Evolutionary conservation across 2,888 invertebrate species (phyloP).

Genomic region (Diadegma fenestrale): DNA sequence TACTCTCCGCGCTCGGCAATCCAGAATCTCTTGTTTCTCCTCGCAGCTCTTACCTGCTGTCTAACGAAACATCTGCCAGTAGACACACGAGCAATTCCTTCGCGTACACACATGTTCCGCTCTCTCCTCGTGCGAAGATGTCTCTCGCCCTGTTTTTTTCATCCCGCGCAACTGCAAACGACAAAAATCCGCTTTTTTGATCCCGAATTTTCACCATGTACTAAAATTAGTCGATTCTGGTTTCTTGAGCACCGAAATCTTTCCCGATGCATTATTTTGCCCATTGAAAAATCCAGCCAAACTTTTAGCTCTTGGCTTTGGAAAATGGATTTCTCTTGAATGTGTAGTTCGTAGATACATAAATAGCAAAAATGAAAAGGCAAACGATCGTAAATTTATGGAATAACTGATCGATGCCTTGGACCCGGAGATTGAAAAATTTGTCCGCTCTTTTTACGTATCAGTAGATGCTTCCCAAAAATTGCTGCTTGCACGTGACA

Average conservation of each 20-base stretch:
- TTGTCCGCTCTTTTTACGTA: neutral
- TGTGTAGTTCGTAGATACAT: neutral
- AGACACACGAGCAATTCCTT: neutral
- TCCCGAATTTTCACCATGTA: too few species aligned
- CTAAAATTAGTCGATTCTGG: too few species aligned
- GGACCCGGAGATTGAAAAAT: constrained; percentile 49
- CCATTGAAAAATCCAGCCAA: too few species aligned
- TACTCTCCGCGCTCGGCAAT: neutral
- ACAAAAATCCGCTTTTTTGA: too few species aligned
- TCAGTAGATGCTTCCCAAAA: too few species aligned
- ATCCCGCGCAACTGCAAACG: too few species aligned
- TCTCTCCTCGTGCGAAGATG: too few species aligned
- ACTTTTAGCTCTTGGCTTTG: too few species aligned
- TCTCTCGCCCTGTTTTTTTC: too few species aligned
- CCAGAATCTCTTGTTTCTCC: constrained; percentile 14
- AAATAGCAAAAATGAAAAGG: neutral
- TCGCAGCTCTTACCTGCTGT: constrained; percentile 6
- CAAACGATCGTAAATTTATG: constrained; percentile 23
- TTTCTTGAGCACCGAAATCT: too few species aligned
- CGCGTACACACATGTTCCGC: too few species aligned
- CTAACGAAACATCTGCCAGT: constrained; percentile 27
- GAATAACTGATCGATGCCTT: constrained; percentile 48
- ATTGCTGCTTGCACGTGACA: neutral
- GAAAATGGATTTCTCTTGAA: neutral
- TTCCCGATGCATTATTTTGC: too few species aligned